Evolutionary conservation across 2,888 invertebrate genomes (phyloP), one percentile per base, ranked within the genome.

Genomic region (Drosophila seclusa): DNA sequence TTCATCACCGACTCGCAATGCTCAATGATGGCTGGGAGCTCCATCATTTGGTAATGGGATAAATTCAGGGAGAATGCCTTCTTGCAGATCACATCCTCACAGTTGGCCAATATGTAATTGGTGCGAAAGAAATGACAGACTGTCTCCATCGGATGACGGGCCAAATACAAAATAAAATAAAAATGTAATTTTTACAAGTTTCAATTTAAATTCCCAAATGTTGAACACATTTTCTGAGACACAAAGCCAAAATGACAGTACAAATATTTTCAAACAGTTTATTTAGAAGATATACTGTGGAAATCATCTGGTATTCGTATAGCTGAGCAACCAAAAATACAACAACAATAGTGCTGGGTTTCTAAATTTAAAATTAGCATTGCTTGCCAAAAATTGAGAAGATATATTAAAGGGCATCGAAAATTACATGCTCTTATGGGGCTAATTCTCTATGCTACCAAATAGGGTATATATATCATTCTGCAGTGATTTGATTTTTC

Each of bases 41-140:
- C 94, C 2, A 93, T 91, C 70, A 96, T 95, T 93, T 96, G 95
- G 85, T 94, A 95, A 73, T 95, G 94, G 78, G 95, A 95, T 68
- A 96, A 92, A 92, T 94, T 94, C 76, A 96, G 92, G 71, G 94
- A 94, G 65, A 94, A 94, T 49, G 95, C 94, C 91, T 94, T 95
- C 86, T 94, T 94, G 38, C 92, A 93, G 67, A 94, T 94, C 13
- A 95, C 95, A 88, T 95, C 94, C 93, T 96, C 96, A 83, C 96
- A 95, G 80, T 95, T 94, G 42, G 95, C 95, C 84, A 95, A 91
- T 89, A 95, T 95, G 88, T 95, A 95, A 91, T 95, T 95, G 92
- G 95, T 94, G 92, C 95, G 95, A 87, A 96, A 94, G 92, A 95
- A 96, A 93, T 95, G 94, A 92, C 95, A 94, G 87, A 96, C 94